A percentile compares a stretch with the other conserved stretches of the same genome.
Conservation (phyloP, 2,888 invertebrate genomes). For the Drosophila tanythrix region DNA sequence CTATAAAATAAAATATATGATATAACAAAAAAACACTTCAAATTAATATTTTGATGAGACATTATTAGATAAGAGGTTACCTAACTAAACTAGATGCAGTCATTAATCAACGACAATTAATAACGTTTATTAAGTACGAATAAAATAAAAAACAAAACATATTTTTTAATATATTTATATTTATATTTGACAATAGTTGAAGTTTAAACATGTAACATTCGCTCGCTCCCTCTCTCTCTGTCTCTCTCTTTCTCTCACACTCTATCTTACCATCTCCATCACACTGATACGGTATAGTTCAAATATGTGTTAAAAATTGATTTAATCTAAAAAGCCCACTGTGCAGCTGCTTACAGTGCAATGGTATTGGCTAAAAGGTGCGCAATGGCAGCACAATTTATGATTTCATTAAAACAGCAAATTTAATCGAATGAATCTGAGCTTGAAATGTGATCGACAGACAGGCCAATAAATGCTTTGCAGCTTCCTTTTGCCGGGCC, state of each 20-base stretch:
- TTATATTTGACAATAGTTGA: neutral
- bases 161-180: neutral
- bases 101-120: neutral
- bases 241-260: neutral
- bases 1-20: neutral
- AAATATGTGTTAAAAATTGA: neutral
- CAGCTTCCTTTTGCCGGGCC: slow-evolving; percentile 37
- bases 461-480: slow-evolving; percentile 32
- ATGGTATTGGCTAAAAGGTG: slow-evolving; percentile 27
- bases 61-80: neutral
- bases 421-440: slow-evolving; percentile 68
- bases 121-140: neutral
- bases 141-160: neutral
- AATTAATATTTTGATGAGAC: neutral
- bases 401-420: slow-evolving; percentile 78
- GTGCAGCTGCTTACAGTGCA: slow-evolving; percentile 14
- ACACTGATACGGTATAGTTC: neutral
- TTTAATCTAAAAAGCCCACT: slow-evolving; percentile 9
- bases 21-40: neutral
- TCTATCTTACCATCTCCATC: neutral
- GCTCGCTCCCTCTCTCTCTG: neutral
- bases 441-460: slow-evolving; percentile 58
- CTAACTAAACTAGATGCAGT: neutral
- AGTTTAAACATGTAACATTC: neutral
- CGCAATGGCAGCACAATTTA: slow-evolving; percentile 69